These are phyloP conservation scores for Melieria omissa DNA, from an alignment of 2,888 invertebrate species.

Conservation along the genomic window DNA sequence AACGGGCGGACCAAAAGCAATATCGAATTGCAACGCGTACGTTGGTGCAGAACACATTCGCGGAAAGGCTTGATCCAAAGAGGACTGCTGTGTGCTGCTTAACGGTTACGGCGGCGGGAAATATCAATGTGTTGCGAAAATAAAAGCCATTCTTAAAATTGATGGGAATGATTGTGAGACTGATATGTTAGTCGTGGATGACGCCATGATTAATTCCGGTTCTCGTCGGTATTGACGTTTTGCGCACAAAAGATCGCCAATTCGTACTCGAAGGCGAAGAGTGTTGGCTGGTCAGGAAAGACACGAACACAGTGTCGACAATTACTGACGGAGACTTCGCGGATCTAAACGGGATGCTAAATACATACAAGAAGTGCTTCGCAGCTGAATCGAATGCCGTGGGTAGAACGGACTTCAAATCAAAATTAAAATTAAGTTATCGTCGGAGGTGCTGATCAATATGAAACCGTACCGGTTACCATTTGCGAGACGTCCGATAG, in stretches of 20 bases:
- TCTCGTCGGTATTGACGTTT: background rate
- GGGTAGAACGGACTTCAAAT: too few species aligned
- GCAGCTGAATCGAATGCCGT: background rate
- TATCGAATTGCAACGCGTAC: too few species aligned
- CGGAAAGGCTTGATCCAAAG: background rate
- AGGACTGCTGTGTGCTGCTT: slow-evolving; percentile 3
- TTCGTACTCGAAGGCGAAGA: slow-evolving; percentile 1
- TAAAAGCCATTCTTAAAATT: slow-evolving; percentile 3
- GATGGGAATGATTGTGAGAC: slow-evolving; percentile 6
- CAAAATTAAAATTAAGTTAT: slow-evolving; percentile 6
- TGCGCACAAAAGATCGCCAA: background rate
- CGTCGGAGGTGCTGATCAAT: background rate
- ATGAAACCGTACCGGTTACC: background rate
- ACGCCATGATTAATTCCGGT: background rate
- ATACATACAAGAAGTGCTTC: background rate
- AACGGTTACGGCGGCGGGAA: slow-evolving; percentile 5
- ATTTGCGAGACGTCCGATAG: background rate
- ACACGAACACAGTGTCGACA: background rate
- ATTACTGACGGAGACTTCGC: background rate
- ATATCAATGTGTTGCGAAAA: slow-evolving; percentile 6
- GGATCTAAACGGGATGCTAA: slow-evolving; percentile 2
- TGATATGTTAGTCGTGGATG: slow-evolving; percentile 8
- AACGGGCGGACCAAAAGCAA: too few species aligned
- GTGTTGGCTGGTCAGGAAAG: background rate
- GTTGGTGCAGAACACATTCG: too few species aligned